phyloP scores from a whole-genome alignment of 1,140 invertebrate genomes.

The Cecropterus lyciades region DNA sequence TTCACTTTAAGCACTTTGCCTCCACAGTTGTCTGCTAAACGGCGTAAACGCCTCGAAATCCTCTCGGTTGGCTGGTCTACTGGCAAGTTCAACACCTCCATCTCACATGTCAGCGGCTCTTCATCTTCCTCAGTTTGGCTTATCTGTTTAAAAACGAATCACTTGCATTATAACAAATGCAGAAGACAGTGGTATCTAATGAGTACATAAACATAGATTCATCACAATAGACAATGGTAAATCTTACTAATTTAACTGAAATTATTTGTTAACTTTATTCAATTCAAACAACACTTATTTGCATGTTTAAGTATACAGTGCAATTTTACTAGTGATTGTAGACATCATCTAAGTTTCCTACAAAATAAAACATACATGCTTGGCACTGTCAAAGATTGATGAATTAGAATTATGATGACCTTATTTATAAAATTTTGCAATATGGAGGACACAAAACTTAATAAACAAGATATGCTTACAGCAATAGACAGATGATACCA shows the following conservation, averaged over 20 bases:
- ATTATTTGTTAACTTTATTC: too few relatives aligned
- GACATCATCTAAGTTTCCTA: too few relatives aligned
- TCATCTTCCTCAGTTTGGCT: conserved; percentile 68
- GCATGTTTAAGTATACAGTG: background rate
- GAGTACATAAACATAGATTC: background rate
- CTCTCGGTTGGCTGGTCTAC: conserved; percentile 64
- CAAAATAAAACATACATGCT: background rate
- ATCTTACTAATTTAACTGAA: background rate
- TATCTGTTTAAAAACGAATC: conserved; percentile 38
- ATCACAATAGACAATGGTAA: background rate
- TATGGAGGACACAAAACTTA: background rate
- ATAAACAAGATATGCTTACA: background rate
- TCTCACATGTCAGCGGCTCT: conserved; percentile 56
- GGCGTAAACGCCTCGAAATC: conserved; percentile 87
- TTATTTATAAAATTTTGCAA: too few relatives aligned
- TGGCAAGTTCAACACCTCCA: conserved; percentile 71
- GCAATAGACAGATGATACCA: background rate
- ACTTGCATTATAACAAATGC: conserved; percentile 5
- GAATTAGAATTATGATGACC: too few relatives aligned
- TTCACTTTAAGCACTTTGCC: conserved; percentile 89
- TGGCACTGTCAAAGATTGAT: background rate
- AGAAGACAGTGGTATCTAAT: background rate
- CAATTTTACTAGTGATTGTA: too few relatives aligned
- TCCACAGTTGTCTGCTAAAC: conserved; percentile 92
- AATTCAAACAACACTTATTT: background rate